A percentile compares a stretch with the other conserved stretches of the same genome.
Evolutionary conservation across 2,113 vertebrate genomes (phyloP).

Genomic region (Albula goreensis): DNA sequence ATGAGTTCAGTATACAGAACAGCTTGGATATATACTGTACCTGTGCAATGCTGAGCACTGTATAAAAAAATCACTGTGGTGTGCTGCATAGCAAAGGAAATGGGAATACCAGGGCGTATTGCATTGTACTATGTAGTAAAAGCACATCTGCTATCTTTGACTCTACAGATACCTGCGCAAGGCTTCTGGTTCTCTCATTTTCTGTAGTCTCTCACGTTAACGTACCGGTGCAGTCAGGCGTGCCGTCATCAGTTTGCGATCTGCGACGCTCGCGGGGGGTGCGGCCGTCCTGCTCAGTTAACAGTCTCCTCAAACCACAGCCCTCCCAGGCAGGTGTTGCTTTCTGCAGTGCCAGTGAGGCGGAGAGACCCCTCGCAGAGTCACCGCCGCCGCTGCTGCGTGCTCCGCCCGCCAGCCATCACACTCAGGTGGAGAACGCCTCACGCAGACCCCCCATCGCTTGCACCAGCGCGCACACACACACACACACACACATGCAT

Average conservation of each 20-base stretch:
- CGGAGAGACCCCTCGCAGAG: background rate
- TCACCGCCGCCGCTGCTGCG: background rate
- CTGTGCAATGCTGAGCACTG: no score
- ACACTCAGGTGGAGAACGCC: background rate
- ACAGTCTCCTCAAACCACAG: slow-evolving; percentile 44
- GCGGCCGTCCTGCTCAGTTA: slow-evolving; percentile 61
- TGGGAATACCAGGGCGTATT: background rate
- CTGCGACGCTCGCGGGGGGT: slow-evolving; percentile 62
- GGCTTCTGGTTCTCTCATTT: background rate
- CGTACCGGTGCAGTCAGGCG: slow-evolving; percentile 50
- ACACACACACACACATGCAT: background rate
- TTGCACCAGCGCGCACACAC: background rate
- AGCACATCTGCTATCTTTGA: slow-evolving; percentile 32
- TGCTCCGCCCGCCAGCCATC: background rate
- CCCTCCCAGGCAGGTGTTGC: slow-evolving; percentile 53
- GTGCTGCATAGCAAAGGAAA: background rate
- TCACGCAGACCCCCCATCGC: no score
- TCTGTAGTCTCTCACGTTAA: background rate
- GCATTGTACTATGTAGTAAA: background rate
- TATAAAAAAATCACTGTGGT: background rate
- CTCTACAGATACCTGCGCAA: slow-evolving; percentile 36
- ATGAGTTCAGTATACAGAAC: background rate
- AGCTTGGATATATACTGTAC: background rate
- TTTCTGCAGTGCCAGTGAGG: slow-evolving; percentile 21
- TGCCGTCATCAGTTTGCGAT: slow-evolving; percentile 61